Evolutionary conservation across 2,888 invertebrate species (phyloP).

Genomic region (Plusia festucae): DNA sequence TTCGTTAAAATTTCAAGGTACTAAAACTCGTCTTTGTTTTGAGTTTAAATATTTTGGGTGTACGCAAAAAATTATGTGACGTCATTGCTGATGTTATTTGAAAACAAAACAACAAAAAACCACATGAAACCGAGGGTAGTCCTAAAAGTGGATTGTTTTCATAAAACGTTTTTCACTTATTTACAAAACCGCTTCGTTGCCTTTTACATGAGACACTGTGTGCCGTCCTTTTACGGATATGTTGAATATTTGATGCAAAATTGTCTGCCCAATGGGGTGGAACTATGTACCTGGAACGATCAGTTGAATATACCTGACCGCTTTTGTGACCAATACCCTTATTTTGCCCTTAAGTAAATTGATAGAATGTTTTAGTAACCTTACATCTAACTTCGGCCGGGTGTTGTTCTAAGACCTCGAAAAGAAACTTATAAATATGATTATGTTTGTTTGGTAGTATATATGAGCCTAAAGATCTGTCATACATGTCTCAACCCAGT

Average conservation of each 20-base stretch:
- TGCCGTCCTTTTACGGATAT: constrained; percentile 53
- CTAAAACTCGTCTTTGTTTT: too few species aligned
- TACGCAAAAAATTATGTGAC: constrained; percentile 15
- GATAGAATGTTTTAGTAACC: constrained; percentile 30
- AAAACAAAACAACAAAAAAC: constrained; percentile 32
- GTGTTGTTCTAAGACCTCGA: background rate
- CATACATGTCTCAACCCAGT: too few species aligned
- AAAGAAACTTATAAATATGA: background rate
- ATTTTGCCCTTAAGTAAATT: constrained; percentile 17
- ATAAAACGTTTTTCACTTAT: constrained; percentile 59
- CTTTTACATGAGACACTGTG: constrained; percentile 54
- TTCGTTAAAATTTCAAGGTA: too few species aligned
- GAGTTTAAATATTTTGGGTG: too few species aligned
- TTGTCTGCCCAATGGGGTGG: constrained; percentile 50
- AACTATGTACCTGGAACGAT: constrained; percentile 26
- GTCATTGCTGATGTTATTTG: constrained; percentile 17
- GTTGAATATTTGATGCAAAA: constrained; percentile 63
- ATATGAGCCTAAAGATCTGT: too few species aligned
- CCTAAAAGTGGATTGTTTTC: constrained; percentile 53
- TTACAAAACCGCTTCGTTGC: constrained; percentile 54
- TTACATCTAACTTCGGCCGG: background rate
- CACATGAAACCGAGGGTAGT: constrained; percentile 18
- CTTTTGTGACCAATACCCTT: constrained; percentile 24
- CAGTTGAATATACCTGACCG: constrained; percentile 26
- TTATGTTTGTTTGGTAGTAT: too few species aligned